Evolutionary conservation across 1,140 invertebrate genomes (phyloP), one percentile per base, ranked within the genome.

Genomic region (Zaprionus vittiger): DNA sequence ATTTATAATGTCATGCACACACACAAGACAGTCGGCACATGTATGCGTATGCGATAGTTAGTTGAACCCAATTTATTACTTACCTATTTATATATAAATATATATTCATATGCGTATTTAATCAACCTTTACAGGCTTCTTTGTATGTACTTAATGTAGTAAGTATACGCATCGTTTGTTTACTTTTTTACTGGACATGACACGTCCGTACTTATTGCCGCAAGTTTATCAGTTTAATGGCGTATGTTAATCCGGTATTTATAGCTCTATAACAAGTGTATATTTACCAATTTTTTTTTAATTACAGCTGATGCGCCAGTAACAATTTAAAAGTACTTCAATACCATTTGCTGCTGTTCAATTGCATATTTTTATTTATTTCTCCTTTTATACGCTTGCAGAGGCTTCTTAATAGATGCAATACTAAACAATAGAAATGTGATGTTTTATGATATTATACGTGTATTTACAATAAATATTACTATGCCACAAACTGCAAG

Each of bases 101-200:
- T 57, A 71, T 47, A 38, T 31, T 24, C 2, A 61, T 28, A 20
- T 44, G 26, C 77, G 61, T 84, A 68, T 80, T 81, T 83, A 65
- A 91, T 78, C 74, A 61, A 87, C 69, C 76, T 81, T 91, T 90
- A 63, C 90, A 91, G 90, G 84, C 84, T 90, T 89, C 72, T 84
- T 79, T 89, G 81, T 87, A 84, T 89, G 78, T 87, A 83, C 68
- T 82, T 75, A 77, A 89, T 91, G 82, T 91, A 91, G 90, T 91
- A 91, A 91, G 90, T 91, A 91, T 90, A 85, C 67, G 76, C 82
- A 72, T 81, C 71, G 69, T 77, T 73, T 68, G 64, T 85, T 72
- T 83, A 55, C 77, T 17, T 72, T 49, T 24, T 62, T 37, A 41
- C 47, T 28, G 59, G 56, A 22, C 66, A 34, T 64, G 31, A 31